Base-by-base conservation (phyloP, 2,113 vertebrate genomes). In the Oriolus oriolus region DNA sequence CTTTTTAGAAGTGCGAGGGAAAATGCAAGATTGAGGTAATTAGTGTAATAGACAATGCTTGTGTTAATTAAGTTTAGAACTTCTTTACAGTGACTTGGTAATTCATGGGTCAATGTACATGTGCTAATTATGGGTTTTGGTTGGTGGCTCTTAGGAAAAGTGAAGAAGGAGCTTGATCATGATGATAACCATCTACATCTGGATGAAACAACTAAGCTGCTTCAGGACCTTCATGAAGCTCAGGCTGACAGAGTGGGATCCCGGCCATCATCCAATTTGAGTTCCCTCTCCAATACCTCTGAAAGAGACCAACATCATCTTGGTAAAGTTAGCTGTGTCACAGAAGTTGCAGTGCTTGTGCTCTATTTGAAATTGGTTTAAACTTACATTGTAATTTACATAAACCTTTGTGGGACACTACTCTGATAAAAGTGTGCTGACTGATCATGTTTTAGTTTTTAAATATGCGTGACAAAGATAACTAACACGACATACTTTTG, bases 171-270 rank as follows among this genome's bases (percentile, higher is more conserved):
- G 90, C 98, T 99, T 4, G 99, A 99, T 39, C 99, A 98, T 2
- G 99, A 99, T 0, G 99, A 99, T 14, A 92, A 97, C 80, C 99
- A 99, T 83, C 98, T 99, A 92, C 98, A 98, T 91, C 98, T 99
- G 97, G 99, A 99, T 4, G 99, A 99, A 56, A 97, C 99, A 19
- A 97, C 99, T 14, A 99, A 99, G 95, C 98, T 99, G 33, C 96
- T 99, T 53, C 99, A 99, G 97, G 99, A 99, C 91, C 99, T 99
- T 89, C 99, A 99, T 53, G 99, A 99, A 42, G 98, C 98, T 7
- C 99, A 99, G 94, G 98, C 98, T 4, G 99, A 99, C 68, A 96
- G 99, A 42, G 99, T 99, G 16, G 98, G 99, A 86, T 99, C 99
- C 53, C 98, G 99, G 85, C 99, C 99, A 0, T 99, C 99, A 0